A percentile compares a stretch with the other conserved stretches of the same genome.
phyloP scores from a whole-genome alignment of 2,888 invertebrate genomes.

The Arctia plantaginis region DNA sequence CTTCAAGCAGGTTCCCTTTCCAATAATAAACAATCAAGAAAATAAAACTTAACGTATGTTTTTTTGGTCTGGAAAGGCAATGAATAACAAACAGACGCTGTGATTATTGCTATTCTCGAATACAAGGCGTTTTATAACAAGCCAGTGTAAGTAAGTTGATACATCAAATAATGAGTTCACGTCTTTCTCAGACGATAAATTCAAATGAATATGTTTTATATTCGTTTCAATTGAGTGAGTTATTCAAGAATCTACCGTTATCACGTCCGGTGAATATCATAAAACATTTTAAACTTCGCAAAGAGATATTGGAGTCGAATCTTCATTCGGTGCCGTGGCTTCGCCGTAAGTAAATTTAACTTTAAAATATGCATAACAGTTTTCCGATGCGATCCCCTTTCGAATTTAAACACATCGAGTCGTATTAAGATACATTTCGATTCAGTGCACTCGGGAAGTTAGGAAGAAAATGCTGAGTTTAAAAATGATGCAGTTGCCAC shows the following conservation, averaged over 20 bases:
- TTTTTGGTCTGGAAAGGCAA: too few relatives aligned
- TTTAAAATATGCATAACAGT: slow-evolving; percentile 87
- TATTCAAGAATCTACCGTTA: slow-evolving; percentile 68
- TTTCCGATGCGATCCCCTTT: slow-evolving; percentile 84
- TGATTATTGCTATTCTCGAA: slow-evolving; percentile 36
- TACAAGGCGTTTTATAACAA: slow-evolving; percentile 35
- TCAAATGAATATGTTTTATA: slow-evolving; percentile 58
- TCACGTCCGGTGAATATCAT: slow-evolving; percentile 76
- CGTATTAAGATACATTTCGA: slow-evolving; percentile 85
- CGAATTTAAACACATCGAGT: slow-evolving; percentile 83
- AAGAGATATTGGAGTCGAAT: slow-evolving; percentile 75
- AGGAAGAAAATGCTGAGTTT: slow-evolving; percentile 66
- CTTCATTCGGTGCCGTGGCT: slow-evolving; percentile 70
- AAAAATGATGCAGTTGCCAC: slow-evolving; percentile 44
- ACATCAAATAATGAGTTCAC: slow-evolving; percentile 54
- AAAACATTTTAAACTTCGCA: slow-evolving; percentile 80
- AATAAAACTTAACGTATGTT: too few relatives aligned
- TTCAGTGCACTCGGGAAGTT: slow-evolving; percentile 78
- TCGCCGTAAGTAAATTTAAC: slow-evolving; percentile 83
- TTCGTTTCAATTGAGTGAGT: slow-evolving; percentile 65
- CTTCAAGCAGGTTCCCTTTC: too few relatives aligned
- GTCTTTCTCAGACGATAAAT: slow-evolving; percentile 50
- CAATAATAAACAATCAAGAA: too few relatives aligned
- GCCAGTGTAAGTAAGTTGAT: slow-evolving; percentile 7
- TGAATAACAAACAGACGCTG: background rate